Percentiles rank a stretch among this genome's conserved stretches.
Conservation (phyloP, 1,140 invertebrate genomes). For the Globodera rostochiensis region DNA sequence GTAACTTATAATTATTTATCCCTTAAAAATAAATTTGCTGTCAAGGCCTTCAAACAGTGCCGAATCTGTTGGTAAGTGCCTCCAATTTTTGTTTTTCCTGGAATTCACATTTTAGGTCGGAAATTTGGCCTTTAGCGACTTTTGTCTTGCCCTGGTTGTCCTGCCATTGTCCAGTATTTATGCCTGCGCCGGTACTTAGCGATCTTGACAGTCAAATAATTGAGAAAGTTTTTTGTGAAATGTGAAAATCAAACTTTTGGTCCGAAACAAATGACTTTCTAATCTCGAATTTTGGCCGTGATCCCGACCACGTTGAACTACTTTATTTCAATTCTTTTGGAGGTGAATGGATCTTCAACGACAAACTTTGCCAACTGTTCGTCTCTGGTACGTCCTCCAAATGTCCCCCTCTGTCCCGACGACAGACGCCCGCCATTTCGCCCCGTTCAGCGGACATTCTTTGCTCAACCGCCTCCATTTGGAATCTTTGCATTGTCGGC, state of each 20-base stretch:
- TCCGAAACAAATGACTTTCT: no score
- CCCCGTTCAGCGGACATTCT: constrained; percentile 59
- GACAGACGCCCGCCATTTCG: not conserved
- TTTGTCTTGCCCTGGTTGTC: constrained; percentile 61
- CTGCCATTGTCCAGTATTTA: constrained; percentile 64
- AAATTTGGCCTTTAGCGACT: constrained; percentile 64
- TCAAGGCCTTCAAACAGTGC: constrained; percentile 59
- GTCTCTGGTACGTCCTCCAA: constrained; percentile 53
- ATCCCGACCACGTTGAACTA: not conserved
- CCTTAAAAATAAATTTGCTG: not conserved
- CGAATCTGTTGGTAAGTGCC: constrained; percentile 61
- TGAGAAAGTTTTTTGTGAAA: no score
- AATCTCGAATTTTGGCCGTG: no score
- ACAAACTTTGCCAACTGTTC: constrained; percentile 63
- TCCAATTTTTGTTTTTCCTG: constrained; percentile 5
- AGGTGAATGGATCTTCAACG: constrained; percentile 62
- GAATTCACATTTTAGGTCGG: constrained; percentile 51
- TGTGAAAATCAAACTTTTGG: no score
- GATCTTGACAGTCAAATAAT: no score
- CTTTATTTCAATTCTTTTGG: not conserved
- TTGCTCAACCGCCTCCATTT: constrained; percentile 65
- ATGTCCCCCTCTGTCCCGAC: not conserved
- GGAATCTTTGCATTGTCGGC: constrained; percentile 62
- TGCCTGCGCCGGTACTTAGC: constrained; percentile 54
- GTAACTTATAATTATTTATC: constrained; percentile 23